A percentile compares a stretch with the other conserved stretches of the same genome.
Conservation (phyloP, 2,113 vertebrate genomes). For the Ochotona curzoniae region DNA sequence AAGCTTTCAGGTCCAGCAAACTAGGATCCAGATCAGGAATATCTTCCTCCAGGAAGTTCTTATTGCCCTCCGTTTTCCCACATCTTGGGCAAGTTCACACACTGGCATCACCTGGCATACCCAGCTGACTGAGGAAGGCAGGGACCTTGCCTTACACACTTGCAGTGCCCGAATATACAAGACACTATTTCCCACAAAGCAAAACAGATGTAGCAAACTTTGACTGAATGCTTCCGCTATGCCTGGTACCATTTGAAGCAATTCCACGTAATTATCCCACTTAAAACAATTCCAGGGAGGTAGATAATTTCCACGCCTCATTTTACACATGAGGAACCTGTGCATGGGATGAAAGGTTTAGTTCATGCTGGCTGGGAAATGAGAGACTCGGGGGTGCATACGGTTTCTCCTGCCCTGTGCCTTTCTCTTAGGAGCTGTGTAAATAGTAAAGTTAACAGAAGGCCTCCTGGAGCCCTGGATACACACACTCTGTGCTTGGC, state of each 20-base stretch:
- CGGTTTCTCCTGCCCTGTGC: not conserved
- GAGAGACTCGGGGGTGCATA: rapidly evolving
- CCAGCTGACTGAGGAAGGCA: not conserved
- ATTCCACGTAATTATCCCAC: not conserved
- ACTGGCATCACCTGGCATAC: rapidly evolving
- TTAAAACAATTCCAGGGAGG: not conserved
- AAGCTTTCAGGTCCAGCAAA: not conserved
- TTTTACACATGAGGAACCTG: not conserved
- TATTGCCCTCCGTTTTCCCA: not conserved
- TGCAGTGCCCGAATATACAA: not conserved
- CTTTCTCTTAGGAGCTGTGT: not conserved
- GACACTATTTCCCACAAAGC: not conserved
- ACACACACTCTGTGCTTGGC: not conserved
- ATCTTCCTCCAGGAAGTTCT: constrained; percentile 38
- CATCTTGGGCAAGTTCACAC: not conserved
- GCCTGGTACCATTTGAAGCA: not conserved
- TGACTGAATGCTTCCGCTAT: not conserved
- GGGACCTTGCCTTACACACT: not conserved
- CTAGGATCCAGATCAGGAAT: not conserved
- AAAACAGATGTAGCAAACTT: not conserved
- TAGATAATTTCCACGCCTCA: not conserved
- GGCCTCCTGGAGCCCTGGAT: not conserved
- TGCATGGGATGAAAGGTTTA: not conserved
- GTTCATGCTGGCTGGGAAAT: not conserved
- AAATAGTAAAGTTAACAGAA: not conserved